Conservation (phyloP, 2,888 invertebrate species). For the Tenthredo mesomela region DNA sequence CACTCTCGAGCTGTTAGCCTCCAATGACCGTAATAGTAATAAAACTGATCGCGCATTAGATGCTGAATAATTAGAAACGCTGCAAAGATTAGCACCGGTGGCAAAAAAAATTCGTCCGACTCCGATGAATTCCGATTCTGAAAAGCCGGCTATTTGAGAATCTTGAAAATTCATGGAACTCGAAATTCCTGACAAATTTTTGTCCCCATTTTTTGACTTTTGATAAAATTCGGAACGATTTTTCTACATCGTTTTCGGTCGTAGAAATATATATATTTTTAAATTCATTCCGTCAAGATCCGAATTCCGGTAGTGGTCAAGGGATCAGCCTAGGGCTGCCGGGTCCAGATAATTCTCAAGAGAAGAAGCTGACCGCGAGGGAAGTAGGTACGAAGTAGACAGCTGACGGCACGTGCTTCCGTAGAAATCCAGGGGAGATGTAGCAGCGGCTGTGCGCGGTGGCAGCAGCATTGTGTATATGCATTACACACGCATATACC, state of each 20-base stretch:
- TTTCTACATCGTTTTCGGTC: too few species aligned
- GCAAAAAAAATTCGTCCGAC: too few species aligned
- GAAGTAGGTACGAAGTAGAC: slow-evolving; percentile 24
- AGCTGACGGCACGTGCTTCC: slow-evolving; percentile 53
- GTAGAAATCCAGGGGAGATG: slow-evolving; percentile 37
- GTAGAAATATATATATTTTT: neutral
- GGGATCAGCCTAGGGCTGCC: slow-evolving; percentile 30
- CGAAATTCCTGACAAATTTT: too few species aligned
- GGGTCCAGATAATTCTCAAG: slow-evolving; percentile 7
- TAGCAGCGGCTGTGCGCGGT: slow-evolving; percentile 21
- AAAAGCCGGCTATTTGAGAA: too few species aligned
- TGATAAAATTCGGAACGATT: neutral
- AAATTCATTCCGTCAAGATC: neutral
- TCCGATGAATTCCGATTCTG: too few species aligned
- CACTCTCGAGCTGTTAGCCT: slow-evolving; percentile 11
- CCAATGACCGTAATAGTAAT: slow-evolving; percentile 14
- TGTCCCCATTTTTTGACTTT: too few species aligned
- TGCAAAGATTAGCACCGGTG: neutral
- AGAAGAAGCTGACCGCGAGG: slow-evolving; percentile 10
- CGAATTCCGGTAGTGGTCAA: slow-evolving; percentile 39
- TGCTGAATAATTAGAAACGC: slow-evolving; percentile 17
- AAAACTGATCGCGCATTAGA: neutral
- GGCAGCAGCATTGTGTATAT: slow-evolving; percentile 22
- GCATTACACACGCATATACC: too few species aligned
- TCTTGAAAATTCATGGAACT: too few species aligned